Base-by-base conservation (phyloP, 1,140 invertebrate species). In the Neodiprion fabricii region DNA sequence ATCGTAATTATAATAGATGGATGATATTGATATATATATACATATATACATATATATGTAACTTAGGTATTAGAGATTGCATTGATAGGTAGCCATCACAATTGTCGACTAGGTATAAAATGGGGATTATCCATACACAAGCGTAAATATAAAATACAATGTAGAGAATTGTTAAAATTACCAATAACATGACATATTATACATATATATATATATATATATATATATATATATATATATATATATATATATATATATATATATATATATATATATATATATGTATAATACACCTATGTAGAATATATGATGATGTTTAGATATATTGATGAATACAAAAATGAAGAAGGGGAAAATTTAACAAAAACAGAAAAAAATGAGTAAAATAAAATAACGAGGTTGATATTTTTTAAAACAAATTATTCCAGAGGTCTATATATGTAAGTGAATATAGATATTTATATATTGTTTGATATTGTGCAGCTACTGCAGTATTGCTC, bases 291-390 rank as follows among this genome's bases (percentile, higher is more conserved):
- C 65, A 0, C 17, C 17, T 21, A 21, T 21, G 17, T 21, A 72
- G n/a, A n/a, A 71, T 48, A 71, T 48, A 71, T 9, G 70, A 10
- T 48, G 12, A 48, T 28, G 49, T 71, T 49, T 40, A 49, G 49
- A 11, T 23, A 48, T 48, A 48, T 40, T 71, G 47, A 71, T 40
- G 48, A 48, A 71, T 49, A 71, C 28, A 40, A 71, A 48, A 17
- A n/a, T 48, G 17, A 48, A 71, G 12, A 48, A 71, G 7, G 47
- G 28, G 14, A 49, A 23, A 48, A 71, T 1, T n/a, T 11, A 3
- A 48, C 7, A n/a, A 48, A 49, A 17, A 48, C 14, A 40, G 48
- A 49, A 14, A 61, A 12, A 61, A 61, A 61, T 11, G 2, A 61
- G 9, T 14, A 61, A 8, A 61, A 14, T 8, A 9, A 61, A 61